These are phyloP conservation scores for Venturia canescens DNA, from an alignment of 1,140 invertebrate species.

Conservation along the genomic window DNA sequence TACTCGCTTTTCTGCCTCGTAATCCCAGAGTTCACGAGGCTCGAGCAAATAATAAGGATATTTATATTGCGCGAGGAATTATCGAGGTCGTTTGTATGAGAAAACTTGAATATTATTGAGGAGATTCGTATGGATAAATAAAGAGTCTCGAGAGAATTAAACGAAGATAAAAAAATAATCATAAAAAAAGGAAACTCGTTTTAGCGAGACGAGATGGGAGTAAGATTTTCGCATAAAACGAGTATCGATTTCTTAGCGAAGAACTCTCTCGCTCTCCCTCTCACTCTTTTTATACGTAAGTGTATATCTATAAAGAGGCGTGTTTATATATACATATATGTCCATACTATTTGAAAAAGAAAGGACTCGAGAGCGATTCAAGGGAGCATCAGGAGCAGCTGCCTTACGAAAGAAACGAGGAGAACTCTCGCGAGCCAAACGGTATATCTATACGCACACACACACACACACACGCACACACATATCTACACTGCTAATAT, in stretches of 20 bases:
- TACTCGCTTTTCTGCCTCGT: slow-evolving; percentile 9
- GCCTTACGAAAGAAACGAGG: slow-evolving; percentile 65
- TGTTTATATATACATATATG: background rate
- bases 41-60: slow-evolving; percentile 11
- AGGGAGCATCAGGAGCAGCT: slow-evolving; percentile 60
- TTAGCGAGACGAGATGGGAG: slow-evolving; percentile 32
- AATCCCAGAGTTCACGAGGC: slow-evolving; percentile 33
- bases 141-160: background rate
- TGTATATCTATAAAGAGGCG: no score
- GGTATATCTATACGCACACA: slow-evolving; percentile 25
- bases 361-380: slow-evolving; percentile 17
- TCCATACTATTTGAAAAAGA: slow-evolving; percentile 30
- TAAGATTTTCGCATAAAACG: slow-evolving; percentile 43
- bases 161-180: background rate
- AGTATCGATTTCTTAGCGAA: slow-evolving; percentile 37
- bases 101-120: slow-evolving; percentile 11
- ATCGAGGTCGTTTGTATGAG: slow-evolving; percentile 19
- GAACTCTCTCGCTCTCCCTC: slow-evolving; percentile 29
- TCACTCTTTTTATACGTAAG: background rate
- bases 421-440: slow-evolving; percentile 14
- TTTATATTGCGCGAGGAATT: background rate
- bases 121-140: background rate
- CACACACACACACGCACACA: background rate
- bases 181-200: background rate
- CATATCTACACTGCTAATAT: slow-evolving; percentile 8